A percentile compares a stretch with the other conserved stretches of the same genome.
phyloP scores from a whole-genome alignment of 2,797 vertebrate genomes.

The Synaphobranchus kaupii region DNA sequence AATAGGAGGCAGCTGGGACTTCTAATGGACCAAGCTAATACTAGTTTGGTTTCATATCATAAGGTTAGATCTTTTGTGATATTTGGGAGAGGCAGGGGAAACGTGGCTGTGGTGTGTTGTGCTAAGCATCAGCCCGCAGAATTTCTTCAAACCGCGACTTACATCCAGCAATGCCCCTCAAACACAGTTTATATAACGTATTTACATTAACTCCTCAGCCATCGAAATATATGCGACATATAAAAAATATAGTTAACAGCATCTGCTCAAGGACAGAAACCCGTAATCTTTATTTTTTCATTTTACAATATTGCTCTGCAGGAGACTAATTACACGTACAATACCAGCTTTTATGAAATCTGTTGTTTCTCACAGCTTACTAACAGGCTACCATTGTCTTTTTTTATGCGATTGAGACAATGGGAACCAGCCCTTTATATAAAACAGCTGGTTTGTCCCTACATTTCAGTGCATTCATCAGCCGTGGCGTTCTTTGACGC shows the following conservation, averaged over 20 bases:
- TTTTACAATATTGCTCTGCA: neutral
- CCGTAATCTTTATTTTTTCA: neutral
- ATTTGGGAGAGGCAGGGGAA: neutral
- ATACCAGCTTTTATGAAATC: neutral
- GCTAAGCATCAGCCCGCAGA: neutral
- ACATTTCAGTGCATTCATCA: neutral
- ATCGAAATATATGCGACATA: neutral
- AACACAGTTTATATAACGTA: neutral
- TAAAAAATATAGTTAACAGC: neutral
- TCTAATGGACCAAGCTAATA: no score
- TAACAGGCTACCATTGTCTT: neutral
- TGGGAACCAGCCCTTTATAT: neutral
- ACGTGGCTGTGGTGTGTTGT: neutral
- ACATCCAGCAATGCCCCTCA: neutral
- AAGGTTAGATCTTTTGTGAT: neutral
- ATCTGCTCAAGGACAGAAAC: neutral
- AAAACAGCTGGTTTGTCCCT: neutral
- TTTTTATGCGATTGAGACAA: neutral
- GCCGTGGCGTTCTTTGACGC: no score
- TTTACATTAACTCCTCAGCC: neutral
- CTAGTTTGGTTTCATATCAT: neutral
- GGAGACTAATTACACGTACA: neutral
- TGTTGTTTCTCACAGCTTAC: neutral
- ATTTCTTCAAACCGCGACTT: neutral
- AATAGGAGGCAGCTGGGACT: constrained; percentile 33